Evolutionary conservation across 2,797 vertebrate species (phyloP).

Genomic region (Mico argentatus): DNA sequence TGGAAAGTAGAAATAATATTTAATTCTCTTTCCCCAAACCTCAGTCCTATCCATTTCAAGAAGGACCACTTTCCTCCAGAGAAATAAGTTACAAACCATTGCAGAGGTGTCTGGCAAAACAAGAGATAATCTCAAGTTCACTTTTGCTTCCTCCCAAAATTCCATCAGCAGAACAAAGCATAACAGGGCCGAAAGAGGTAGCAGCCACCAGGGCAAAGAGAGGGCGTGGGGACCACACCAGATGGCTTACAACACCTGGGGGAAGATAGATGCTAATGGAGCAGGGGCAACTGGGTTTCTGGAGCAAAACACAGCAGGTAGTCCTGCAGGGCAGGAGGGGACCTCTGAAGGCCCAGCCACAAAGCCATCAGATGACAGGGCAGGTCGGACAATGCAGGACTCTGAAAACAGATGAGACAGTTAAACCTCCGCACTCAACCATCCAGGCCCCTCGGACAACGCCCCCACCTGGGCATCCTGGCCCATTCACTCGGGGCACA

Average conservation of each 20-base stretch:
- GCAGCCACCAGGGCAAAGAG: not conserved
- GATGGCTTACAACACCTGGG: not conserved
- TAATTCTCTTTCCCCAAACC: not conserved
- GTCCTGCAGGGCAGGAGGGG: not conserved
- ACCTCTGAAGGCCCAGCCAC: not conserved
- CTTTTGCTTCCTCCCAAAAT: not conserved
- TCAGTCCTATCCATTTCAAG: not conserved
- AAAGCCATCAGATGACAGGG: not conserved
- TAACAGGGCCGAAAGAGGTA: too few species aligned
- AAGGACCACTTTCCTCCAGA: not conserved
- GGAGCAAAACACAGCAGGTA: not conserved
- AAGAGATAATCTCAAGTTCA: not conserved
- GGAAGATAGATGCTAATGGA: not conserved
- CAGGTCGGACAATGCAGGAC: too few species aligned
- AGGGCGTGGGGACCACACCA: not conserved
- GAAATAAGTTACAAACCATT: not conserved
- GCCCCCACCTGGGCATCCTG: not conserved
- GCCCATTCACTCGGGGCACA: too few species aligned
- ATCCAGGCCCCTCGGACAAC: fast-evolving
- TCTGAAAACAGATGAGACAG: not conserved
- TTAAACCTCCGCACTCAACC: not conserved
- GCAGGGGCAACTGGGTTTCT: not conserved
- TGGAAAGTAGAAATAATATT: not conserved
- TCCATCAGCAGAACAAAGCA: not conserved
- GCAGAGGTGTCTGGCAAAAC: not conserved